A percentile compares a stretch with the other conserved stretches of the same genome.
phyloP scores from a whole-genome alignment of 2,888 invertebrate species.

The Anaspis maculata region DNA sequence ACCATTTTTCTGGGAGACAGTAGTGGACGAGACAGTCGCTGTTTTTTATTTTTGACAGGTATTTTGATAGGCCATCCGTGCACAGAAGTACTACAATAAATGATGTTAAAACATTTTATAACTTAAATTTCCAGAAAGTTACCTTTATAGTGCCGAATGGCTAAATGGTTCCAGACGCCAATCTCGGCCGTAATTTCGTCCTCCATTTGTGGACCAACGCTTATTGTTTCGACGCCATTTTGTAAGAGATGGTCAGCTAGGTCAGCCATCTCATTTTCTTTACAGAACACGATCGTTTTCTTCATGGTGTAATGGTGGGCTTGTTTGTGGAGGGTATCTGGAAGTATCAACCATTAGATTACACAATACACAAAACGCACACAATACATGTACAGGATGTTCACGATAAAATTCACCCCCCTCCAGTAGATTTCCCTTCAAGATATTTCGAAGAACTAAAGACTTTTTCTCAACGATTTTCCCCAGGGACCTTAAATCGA shows the following conservation, averaged over 20 bases:
- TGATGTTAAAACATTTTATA: too few relatives aligned
- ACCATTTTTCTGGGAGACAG: constrained; percentile 2
- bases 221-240: constrained; percentile 5
- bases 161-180: constrained; percentile 2
- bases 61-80: constrained; percentile 3
- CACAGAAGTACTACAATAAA: constrained; percentile 6
- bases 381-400: too few relatives aligned
- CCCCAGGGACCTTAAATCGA: too few relatives aligned
- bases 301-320: constrained; percentile 1
- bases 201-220: not conserved
- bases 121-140: too few relatives aligned
- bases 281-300: constrained; percentile 7
- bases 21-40: constrained; percentile 4
- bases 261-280: constrained; percentile 1
- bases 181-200: constrained; percentile 1
- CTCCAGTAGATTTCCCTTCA: too few relatives aligned
- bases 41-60: not conserved
- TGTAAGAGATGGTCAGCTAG: constrained; percentile 1
- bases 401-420: too few relatives aligned
- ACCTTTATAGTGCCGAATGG: constrained; percentile 3
- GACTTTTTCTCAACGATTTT: too few relatives aligned
- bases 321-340: too few relatives aligned
- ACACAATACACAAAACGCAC: too few relatives aligned
- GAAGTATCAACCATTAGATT: too few relatives aligned
- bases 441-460: constrained; percentile 4